A percentile compares a stretch with the other conserved stretches of the same genome.
These are phyloP conservation scores for Acleris literana DNA, from an alignment of 2,888 invertebrate genomes.

Conservation along the genomic window DNA sequence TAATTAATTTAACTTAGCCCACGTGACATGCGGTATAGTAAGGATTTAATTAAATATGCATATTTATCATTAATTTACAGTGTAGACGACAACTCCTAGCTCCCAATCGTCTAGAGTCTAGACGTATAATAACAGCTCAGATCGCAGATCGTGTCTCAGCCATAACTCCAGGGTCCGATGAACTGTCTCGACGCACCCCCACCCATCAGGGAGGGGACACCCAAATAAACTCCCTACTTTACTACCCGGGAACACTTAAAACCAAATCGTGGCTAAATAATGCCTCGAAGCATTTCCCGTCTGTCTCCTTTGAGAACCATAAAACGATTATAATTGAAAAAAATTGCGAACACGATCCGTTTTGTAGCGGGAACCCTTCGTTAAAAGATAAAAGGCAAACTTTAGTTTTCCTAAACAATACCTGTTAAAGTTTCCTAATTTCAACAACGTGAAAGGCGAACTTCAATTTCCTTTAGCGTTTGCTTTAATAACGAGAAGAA, in stretches of 20 bases:
- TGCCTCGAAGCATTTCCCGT: conserved; percentile 34
- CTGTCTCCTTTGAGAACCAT: conserved; percentile 40
- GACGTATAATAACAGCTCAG: conserved; percentile 59
- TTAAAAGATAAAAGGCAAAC: conserved; percentile 56
- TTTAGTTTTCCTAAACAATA: conserved; percentile 41
- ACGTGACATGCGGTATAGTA: background rate
- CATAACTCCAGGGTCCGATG: conserved; percentile 64
- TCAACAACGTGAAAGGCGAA: conserved; percentile 39
- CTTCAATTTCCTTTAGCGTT: conserved; percentile 25
- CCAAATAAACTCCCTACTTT: conserved; percentile 40
- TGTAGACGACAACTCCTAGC: conserved; percentile 24
- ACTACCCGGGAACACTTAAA: conserved; percentile 38
- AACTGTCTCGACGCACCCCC: conserved; percentile 64
- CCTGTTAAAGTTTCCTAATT: conserved; percentile 47
- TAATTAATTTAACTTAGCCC: no score
- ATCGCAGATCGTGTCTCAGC: conserved; percentile 49
- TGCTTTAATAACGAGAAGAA: conserved; percentile 20
- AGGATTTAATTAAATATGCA: conserved; percentile 5
- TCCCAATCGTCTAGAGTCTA: conserved; percentile 49
- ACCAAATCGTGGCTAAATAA: conserved; percentile 45
- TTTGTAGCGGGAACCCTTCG: conserved; percentile 50
- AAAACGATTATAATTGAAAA: conserved; percentile 38
- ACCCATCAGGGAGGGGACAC: conserved; percentile 36
- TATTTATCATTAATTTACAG: conserved; percentile 14
- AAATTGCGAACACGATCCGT: conserved; percentile 38